Base-by-base conservation (phyloP, 2,888 invertebrate genomes). In the Xanthia icteritia region DNA sequence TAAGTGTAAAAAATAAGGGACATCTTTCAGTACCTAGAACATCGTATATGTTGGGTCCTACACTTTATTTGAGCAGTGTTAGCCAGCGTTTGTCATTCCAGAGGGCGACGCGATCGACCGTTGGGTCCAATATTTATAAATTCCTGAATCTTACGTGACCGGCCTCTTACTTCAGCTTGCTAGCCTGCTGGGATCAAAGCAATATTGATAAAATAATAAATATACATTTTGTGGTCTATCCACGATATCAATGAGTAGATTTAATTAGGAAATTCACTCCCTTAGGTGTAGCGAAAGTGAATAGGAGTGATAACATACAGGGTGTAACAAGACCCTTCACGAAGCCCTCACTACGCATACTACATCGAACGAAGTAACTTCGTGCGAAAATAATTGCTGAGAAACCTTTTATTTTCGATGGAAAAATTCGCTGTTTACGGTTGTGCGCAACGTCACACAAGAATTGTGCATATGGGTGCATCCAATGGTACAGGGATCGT, bases 91-190 rank as follows among this genome's bases (percentile, higher is more conserved):
- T 85, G 39, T 72, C 77, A 85, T 83, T 85, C 86, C 86, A 6
- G 27, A 48, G 70, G 54, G 68, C 23, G 64, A 60, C 72, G 66
- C 69, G 66, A 67, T 54, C 70, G 73, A 68, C 51, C 73, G 68
- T 54, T 39, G 65, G 54, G 39, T 74, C 48, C 69, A 77, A 83
- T 86, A 83, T 86, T 83, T 86, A 86, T 83, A 86, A 74, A 83
- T 83, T 83, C 83, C 66, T 66, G 65, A 64, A 54, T 54, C 45
- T 71, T 82, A 86, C 83, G 77, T 86, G 83, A 82, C 83, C 23
- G n/a, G 39, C 58, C 60, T 81, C 11, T 64, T 48, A 31, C n/a
- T 64, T 58, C n/a, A 58, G 31, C 54, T 71, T 71, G 9, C 60
- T 65, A 13, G 23, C 15, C 39, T 71, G 27, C 23, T 71, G 36